A percentile compares a stretch with the other conserved stretches of the same genome.
These are phyloP conservation scores for Crambe crambe DNA, from an alignment of 37 sponge, comb jelly and placozoan species.

Conservation along the genomic window DNA sequence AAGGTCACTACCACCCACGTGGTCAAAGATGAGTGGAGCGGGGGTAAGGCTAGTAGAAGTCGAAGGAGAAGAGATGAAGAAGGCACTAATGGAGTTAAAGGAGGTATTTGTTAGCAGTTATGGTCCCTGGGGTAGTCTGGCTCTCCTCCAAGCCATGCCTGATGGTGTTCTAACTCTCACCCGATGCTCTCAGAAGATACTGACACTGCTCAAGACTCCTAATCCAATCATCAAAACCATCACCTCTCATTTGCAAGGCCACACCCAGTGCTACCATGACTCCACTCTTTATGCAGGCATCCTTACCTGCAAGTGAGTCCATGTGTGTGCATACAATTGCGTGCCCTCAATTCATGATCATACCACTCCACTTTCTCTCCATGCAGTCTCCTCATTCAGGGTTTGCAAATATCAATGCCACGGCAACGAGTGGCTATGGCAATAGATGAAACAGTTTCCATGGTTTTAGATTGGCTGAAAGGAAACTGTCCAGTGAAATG, in stretches of 20 bases:
- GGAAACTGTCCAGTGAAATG: slow-evolving; percentile 10
- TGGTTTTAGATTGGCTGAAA: slow-evolving; percentile 20
- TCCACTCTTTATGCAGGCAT: slow-evolving; percentile 33
- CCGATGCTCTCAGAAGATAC: slow-evolving; percentile 20
- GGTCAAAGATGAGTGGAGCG: not conserved
- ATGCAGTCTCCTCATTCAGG: slow-evolving; percentile 43
- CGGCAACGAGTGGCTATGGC: slow-evolving; percentile 34
- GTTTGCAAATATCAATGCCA: slow-evolving; percentile 19
- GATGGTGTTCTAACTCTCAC: slow-evolving; percentile 47
- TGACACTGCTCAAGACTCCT: slow-evolving; percentile 15
- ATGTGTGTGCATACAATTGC: not conserved
- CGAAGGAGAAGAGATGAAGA: slow-evolving; percentile 11
- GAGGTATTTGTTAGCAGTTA: slow-evolving; percentile 1
- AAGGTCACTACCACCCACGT: not conserved
- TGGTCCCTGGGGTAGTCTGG: slow-evolving; percentile 9
- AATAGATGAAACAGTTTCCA: slow-evolving; percentile 9
- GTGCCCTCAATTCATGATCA: not conserved
- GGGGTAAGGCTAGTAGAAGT: not conserved
- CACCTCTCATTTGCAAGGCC: not conserved
- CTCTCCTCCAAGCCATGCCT: slow-evolving; percentile 26
- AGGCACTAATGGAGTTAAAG: slow-evolving; percentile 3
- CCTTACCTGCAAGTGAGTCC: slow-evolving; percentile 39
- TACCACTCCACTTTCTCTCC: not conserved
- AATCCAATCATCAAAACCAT: slow-evolving; percentile 25
- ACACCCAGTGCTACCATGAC: slow-evolving; percentile 22